Evolutionary conservation across 1,140 invertebrate species (phyloP).

Genomic region (Drosophila novamexicana): DNA sequence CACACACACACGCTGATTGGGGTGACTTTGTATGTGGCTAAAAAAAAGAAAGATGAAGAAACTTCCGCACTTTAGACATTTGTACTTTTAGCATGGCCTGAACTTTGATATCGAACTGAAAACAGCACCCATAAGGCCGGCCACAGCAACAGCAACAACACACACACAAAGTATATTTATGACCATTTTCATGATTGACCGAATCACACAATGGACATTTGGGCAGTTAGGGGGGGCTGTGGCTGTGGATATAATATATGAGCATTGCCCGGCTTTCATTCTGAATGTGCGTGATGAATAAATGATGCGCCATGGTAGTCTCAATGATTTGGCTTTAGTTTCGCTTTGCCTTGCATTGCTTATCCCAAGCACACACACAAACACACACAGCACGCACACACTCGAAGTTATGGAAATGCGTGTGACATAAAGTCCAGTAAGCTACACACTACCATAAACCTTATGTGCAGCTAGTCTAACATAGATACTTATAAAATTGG

Average conservation of each 20-base stretch:
- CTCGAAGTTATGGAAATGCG: conserved; percentile 15
- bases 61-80: conserved; percentile 43
- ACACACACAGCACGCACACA: not conserved
- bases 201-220: conserved; percentile 32
- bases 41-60: conserved; percentile 13
- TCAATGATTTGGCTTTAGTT: conserved; percentile 75
- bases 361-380: conserved; percentile 8
- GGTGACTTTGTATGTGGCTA: conserved; percentile 13
- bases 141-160: conserved; percentile 22
- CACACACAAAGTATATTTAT: conserved; percentile 62
- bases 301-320: conserved; percentile 74
- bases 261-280: conserved; percentile 51
- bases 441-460: conserved; percentile 12
- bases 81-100: conserved; percentile 28
- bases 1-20: conserved; percentile 12
- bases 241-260: conserved; percentile 57
- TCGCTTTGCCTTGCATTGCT: conserved; percentile 28
- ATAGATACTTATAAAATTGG: not conserved
- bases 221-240: conserved; percentile 19
- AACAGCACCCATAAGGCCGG: conserved; percentile 12
- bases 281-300: conserved; percentile 73
- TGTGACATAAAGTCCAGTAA: conserved; percentile 23
- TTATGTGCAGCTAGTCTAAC: not conserved
- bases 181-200: conserved; percentile 78
- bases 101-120: conserved; percentile 49